Evolutionary conservation across 2,888 invertebrate genomes (phyloP).

Genomic region (Shargacucullia verbasci): DNA sequence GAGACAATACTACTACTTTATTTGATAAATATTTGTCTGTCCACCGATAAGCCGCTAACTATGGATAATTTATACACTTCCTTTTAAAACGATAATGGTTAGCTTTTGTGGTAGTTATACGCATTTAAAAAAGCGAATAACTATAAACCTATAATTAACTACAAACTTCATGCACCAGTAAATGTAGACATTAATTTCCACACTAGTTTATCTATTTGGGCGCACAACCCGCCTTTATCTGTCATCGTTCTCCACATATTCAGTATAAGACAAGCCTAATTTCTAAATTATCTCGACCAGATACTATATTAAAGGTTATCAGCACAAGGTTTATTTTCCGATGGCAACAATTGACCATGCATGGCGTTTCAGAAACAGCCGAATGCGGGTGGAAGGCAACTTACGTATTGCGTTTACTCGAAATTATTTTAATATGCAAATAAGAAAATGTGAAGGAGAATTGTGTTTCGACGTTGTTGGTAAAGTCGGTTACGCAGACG

Average conservation of each 20-base stretch:
- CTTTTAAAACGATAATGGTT: constrained; percentile 85
- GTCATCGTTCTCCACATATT: constrained; percentile 82
- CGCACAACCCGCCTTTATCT: constrained; percentile 88
- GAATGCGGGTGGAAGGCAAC: constrained; percentile 77
- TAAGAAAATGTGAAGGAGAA: constrained; percentile 88
- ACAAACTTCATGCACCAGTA: constrained; percentile 89
- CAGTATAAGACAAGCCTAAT: constrained; percentile 74
- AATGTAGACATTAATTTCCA: constrained; percentile 89
- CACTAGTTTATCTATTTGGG: constrained; percentile 89
- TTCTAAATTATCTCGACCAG: constrained; percentile 56
- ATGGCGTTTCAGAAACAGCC: constrained; percentile 66
- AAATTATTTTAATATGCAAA: constrained; percentile 90
- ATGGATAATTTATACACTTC: constrained; percentile 84
- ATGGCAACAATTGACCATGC: constrained; percentile 59
- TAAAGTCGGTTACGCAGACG: constrained; percentile 86
- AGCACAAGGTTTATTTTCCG: constrained; percentile 72
- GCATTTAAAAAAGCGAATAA: constrained; percentile 84
- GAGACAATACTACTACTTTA: constrained; percentile 72
- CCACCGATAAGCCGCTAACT: constrained; percentile 77
- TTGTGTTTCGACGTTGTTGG: constrained; percentile 86
- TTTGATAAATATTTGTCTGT: constrained; percentile 81
- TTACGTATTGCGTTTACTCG: constrained; percentile 87
- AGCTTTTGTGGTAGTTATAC: constrained; percentile 85
- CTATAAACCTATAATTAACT: constrained; percentile 88
- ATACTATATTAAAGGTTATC: constrained; percentile 66